These are phyloP conservation scores for Otolemur crassicaudatus DNA, from an alignment of 2,797 vertebrate species.

Conservation along the genomic window DNA sequence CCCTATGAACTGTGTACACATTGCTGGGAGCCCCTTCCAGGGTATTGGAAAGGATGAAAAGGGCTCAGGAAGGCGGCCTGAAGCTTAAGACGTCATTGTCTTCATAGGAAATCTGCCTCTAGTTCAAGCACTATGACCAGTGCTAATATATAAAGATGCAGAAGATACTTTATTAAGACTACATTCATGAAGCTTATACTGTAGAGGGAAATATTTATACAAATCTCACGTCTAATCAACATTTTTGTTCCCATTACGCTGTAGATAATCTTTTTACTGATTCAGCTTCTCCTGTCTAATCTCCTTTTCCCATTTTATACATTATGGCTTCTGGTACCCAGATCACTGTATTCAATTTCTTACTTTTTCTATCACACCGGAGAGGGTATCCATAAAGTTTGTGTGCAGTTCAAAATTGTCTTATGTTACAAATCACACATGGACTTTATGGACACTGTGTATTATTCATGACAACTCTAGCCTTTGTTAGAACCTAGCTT, in stretches of 20 bases:
- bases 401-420: too few species aligned
- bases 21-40: accelerated
- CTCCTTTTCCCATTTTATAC: background rate
- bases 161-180: background rate
- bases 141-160: background rate
- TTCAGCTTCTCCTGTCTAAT: background rate
- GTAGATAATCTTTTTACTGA: background rate
- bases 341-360: background rate
- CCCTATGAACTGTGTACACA: background rate
- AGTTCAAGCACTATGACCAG: background rate
- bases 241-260: background rate
- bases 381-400: too few species aligned
- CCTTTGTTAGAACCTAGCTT: background rate
- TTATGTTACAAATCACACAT: too few species aligned
- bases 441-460: too few species aligned
- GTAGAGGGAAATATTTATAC: background rate
- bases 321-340: background rate
- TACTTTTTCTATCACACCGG: background rate
- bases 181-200: background rate
- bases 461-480: background rate
- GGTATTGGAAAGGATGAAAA: background rate
- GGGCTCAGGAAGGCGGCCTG: background rate
- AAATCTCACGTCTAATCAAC: background rate
- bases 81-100: background rate
- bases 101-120: background rate